Conservation (phyloP, 1,140 invertebrate genomes). For the Nautilus pompilius region DNA sequence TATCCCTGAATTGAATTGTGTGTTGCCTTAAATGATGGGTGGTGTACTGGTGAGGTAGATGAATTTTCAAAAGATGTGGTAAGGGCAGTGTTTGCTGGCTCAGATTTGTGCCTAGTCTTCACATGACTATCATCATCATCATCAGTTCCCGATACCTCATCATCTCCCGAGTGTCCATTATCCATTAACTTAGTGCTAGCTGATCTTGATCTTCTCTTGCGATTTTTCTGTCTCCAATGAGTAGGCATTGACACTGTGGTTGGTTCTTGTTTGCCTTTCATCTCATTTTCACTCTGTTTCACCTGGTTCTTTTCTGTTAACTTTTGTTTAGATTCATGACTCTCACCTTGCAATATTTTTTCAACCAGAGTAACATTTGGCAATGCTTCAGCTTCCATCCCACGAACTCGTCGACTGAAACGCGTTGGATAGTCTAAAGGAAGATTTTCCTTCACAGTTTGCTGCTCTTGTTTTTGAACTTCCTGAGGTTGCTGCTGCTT, state of each 20-base stretch:
- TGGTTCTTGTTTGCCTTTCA: too few relatives aligned
- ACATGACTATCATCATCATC: too few relatives aligned
- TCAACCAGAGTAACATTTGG: too few relatives aligned
- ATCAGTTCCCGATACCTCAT: neutral
- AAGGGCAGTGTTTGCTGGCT: too few relatives aligned
- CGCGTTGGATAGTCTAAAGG: constrained; percentile 10
- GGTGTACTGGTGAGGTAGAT: too few relatives aligned
- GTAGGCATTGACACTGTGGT: neutral
- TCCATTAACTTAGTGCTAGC: neutral
- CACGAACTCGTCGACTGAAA: constrained; percentile 38
- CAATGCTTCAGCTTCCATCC: constrained; percentile 27
- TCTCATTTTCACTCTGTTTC: too few relatives aligned
- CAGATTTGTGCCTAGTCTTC: too few relatives aligned
- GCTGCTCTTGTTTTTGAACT: too few relatives aligned
- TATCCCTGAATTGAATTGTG: too few relatives aligned
- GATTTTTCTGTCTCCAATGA: neutral
- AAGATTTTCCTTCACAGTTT: neutral
- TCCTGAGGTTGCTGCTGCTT: too few relatives aligned
- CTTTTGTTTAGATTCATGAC: constrained; percentile 2
- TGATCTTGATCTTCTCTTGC: neutral
- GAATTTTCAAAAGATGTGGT: too few relatives aligned
- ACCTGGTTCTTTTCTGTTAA: constrained; percentile 13
- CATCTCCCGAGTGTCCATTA: constrained; percentile 1
- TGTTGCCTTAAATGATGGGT: too few relatives aligned
- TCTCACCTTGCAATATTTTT: constrained; percentile 17